A percentile compares a stretch with the other conserved stretches of the same genome.
These are phyloP conservation scores for Hippoglossus stenolepis DNA, from an alignment of 2,113 vertebrate genomes.

Conservation along the genomic window DNA sequence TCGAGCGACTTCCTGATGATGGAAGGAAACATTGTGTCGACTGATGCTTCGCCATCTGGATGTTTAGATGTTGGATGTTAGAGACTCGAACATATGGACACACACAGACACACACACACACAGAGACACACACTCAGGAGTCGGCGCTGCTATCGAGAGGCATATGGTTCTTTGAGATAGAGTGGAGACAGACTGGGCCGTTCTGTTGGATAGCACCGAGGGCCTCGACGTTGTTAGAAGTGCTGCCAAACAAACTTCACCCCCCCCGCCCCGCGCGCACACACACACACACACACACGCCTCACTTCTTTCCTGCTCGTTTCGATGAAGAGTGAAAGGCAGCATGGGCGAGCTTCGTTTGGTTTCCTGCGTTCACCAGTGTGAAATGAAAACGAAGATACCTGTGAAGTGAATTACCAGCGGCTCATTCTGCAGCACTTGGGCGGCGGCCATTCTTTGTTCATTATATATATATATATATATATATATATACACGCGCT, in stretches of 20 bases:
- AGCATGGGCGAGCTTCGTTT: background rate
- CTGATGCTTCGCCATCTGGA: slow-evolving; percentile 71
- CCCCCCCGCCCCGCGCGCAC: background rate
- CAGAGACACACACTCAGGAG: slow-evolving; percentile 16
- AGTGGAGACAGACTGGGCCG: slow-evolving; percentile 63
- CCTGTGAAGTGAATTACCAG: slow-evolving; percentile 15
- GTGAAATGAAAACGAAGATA: slow-evolving; percentile 35
- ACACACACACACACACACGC: slow-evolving; percentile 31
- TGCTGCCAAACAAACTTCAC: slow-evolving; percentile 69
- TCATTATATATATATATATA: background rate
- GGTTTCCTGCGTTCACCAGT: background rate
- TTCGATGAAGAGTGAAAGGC: slow-evolving; percentile 28
- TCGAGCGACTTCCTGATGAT: slow-evolving; percentile 50
- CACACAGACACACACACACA: slow-evolving; percentile 9
- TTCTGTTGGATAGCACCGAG: slow-evolving; percentile 66
- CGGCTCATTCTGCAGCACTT: slow-evolving; percentile 28
- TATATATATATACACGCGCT: background rate
- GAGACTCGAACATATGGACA: slow-evolving; percentile 52
- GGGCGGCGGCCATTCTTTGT: slow-evolving; percentile 8
- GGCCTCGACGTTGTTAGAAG: slow-evolving; percentile 71
- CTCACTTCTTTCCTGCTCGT: slow-evolving; percentile 39
- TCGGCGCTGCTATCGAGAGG: slow-evolving; percentile 40
- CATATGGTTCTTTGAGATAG: slow-evolving; percentile 79
- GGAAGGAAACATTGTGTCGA: slow-evolving; percentile 56
- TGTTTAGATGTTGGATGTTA: slow-evolving; percentile 66